Evolutionary conservation across 2,888 invertebrate genomes (phyloP).

Genomic region (Protula sp.): DNA sequence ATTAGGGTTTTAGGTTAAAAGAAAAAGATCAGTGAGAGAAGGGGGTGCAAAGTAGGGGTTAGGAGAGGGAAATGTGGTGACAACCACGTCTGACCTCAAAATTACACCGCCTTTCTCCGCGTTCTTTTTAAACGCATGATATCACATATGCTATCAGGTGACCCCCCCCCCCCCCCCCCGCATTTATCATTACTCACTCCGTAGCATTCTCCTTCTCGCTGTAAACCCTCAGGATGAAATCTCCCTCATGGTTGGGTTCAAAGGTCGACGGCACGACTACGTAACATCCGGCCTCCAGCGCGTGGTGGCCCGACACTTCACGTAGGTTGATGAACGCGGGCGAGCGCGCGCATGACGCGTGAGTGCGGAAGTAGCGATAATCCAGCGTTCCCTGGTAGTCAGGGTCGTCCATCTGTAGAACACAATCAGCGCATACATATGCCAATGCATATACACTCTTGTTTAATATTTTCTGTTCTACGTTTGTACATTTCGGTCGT

Average conservation of each 20-base stretch:
- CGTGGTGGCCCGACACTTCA: slow-evolving; percentile 85
- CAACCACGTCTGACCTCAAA: too few species aligned
- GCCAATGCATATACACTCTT: too few species aligned
- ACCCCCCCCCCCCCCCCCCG: slow-evolving; percentile 19
- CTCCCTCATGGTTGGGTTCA: slow-evolving; percentile 90
- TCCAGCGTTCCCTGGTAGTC: slow-evolving; percentile 13
- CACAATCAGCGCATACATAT: not conserved
- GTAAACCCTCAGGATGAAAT: slow-evolving; percentile 89
- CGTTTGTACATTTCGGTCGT: too few species aligned
- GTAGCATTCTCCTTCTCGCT: slow-evolving; percentile 63
- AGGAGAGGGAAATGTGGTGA: too few species aligned
- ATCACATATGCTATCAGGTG: slow-evolving; percentile 12
- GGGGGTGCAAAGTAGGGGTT: too few species aligned
- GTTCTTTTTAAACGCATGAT: too few species aligned
- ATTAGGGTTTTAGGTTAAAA: too few species aligned
- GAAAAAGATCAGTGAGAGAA: too few species aligned
- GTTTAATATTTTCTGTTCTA: too few species aligned
- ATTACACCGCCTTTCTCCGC: too few species aligned
- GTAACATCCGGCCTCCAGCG: slow-evolving; percentile 85
- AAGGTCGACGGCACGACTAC: slow-evolving; percentile 93
- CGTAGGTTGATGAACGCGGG: slow-evolving; percentile 79
- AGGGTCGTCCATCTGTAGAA: slow-evolving; percentile 13
- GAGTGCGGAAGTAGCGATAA: slow-evolving; percentile 17
- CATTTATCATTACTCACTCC: slow-evolving; percentile 28
- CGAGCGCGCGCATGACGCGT: slow-evolving; percentile 11